Evolutionary conservation across 2,113 vertebrate species (phyloP).

Genomic region (Scartelaos histophorus): DNA sequence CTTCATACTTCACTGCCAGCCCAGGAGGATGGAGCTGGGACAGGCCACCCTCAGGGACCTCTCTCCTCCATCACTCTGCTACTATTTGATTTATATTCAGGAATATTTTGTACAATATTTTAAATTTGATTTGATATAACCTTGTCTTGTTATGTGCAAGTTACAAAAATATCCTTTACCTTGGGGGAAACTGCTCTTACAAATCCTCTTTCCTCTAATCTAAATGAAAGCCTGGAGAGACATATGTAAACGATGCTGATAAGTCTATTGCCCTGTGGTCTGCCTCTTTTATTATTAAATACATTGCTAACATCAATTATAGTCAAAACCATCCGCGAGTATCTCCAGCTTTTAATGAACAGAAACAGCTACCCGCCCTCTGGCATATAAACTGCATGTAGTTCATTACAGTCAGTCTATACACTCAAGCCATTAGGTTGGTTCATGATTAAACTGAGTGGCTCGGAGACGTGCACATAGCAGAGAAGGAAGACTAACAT

Average conservation of each 20-base stretch:
- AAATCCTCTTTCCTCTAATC: background rate
- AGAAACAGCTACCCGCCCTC: constrained; percentile 21
- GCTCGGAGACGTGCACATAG: constrained; percentile 19
- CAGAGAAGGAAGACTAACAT: constrained; percentile 28
- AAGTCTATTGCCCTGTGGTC: constrained; percentile 14
- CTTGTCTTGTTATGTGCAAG: background rate
- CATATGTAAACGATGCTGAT: constrained; percentile 14
- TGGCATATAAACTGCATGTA: background rate
- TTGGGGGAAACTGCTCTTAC: background rate
- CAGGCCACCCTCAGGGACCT: constrained; percentile 36
- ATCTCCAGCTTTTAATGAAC: background rate
- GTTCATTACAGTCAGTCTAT: constrained; percentile 34
- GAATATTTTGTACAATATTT: background rate
- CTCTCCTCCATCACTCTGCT: constrained; percentile 43
- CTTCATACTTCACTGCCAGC: constrained; percentile 57
- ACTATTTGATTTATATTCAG: constrained; percentile 41
- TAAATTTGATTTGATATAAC: constrained; percentile 18
- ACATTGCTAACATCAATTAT: constrained; percentile 21
- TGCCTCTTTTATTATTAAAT: constrained; percentile 20
- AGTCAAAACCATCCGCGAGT: constrained; percentile 2
- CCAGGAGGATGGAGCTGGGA: constrained; percentile 41
- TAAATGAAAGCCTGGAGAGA: constrained; percentile 14
- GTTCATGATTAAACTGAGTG: constrained; percentile 59
- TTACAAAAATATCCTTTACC: constrained; percentile 5
- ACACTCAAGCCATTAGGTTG: constrained; percentile 32